phyloP scores from a whole-genome alignment of 92 coral and sea anemone species.

The Muricea muricata region DNA sequence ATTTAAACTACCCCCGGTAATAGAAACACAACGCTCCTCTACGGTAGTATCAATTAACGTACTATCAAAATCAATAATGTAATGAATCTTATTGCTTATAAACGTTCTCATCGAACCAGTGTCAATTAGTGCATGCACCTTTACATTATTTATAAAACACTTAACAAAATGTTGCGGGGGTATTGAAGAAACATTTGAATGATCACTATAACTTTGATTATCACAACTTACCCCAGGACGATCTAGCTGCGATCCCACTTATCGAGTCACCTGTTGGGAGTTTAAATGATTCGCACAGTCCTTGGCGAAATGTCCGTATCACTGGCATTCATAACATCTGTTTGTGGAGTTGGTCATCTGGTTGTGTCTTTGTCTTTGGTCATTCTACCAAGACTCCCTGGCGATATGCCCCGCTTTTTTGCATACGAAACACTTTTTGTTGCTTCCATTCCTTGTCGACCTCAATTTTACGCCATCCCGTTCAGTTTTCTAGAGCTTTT shows the following conservation, averaged over 20 bases:
- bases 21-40: conserved; percentile 41
- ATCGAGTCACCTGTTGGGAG: conserved; percentile 40
- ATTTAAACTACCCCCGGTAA: conserved; percentile 46
- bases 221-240: conserved; percentile 5
- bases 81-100: neutral
- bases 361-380: neutral
- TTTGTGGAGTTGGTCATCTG: neutral
- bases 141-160: conserved; percentile 27
- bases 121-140: conserved; percentile 43
- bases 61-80: conserved; percentile 31
- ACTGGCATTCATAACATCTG: conserved; percentile 20
- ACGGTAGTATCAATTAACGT: conserved; percentile 23
- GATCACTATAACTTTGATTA: no score
- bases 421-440: conserved; percentile 26
- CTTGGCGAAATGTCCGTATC: conserved; percentile 50
- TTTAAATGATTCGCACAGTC: conserved; percentile 51
- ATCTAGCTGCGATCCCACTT: neutral
- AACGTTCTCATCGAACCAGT: conserved; percentile 55
- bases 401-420: conserved; percentile 22
- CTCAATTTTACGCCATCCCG: neutral
- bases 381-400: conserved; percentile 19
- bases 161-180: conserved; percentile 44
- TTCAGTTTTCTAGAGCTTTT: conserved; percentile 15
- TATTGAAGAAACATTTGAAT: neutral
- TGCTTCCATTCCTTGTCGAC: neutral